These are phyloP conservation scores for Scaptomyza parva DNA, from an alignment of 2,888 invertebrate species.

Conservation along the genomic window DNA sequence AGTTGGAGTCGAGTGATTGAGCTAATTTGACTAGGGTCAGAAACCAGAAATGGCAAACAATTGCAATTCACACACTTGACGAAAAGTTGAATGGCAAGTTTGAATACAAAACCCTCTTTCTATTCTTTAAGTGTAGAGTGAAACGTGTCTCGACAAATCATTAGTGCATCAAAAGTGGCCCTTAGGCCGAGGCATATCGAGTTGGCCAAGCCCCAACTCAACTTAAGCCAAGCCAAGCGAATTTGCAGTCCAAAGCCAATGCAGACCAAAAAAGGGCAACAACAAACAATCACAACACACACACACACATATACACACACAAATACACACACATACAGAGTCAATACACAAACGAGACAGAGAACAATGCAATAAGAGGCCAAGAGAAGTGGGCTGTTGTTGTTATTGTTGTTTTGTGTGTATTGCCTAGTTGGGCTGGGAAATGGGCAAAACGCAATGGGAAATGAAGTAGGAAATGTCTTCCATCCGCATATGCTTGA, in stretches of 20 bases:
- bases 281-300: conserved; percentile 21
- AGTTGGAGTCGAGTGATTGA: conserved; percentile 62
- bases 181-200: conserved; percentile 22
- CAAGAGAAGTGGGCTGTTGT: conserved; percentile 59
- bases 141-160: conserved; percentile 61
- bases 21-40: conserved; percentile 53
- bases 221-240: conserved; percentile 57
- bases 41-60: conserved; percentile 25
- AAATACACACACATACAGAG: conserved; percentile 14
- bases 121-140: neutral
- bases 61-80: conserved; percentile 10
- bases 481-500: conserved; percentile 69
- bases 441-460: conserved; percentile 55
- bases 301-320: conserved; percentile 8
- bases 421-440: conserved; percentile 40
- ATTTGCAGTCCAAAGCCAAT: conserved; percentile 29
- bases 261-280: conserved; percentile 70
- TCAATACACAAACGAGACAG: conserved; percentile 25
- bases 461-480: conserved; percentile 61
- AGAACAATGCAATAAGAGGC: conserved; percentile 70
- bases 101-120: too few relatives aligned
- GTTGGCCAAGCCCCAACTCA: conserved; percentile 26
- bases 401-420: conserved; percentile 31
- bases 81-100: neutral
- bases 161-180: conserved; percentile 50